phyloP scores from a whole-genome alignment of 2,113 vertebrate genomes.

The Cololabis saira region DNA sequence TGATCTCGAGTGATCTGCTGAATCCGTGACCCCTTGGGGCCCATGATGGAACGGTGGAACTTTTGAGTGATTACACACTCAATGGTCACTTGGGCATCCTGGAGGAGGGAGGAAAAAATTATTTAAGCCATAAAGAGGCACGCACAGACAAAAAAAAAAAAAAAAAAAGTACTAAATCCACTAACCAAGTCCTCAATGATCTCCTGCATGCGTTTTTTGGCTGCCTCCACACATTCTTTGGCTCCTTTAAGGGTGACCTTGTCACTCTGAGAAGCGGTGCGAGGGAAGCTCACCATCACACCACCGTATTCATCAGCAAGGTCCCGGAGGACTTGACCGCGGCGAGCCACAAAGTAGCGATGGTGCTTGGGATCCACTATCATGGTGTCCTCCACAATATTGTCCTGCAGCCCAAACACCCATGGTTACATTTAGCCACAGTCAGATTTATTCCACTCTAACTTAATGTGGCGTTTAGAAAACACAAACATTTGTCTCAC shows the following conservation, averaged over 20 bases:
- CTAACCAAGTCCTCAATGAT: conserved; percentile 95
- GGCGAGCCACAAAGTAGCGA: conserved; percentile 94
- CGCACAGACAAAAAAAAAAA: background rate
- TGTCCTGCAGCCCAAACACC: conserved; percentile 83
- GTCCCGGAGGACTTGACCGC: conserved; percentile 94
- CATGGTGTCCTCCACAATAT: conserved; percentile 94
- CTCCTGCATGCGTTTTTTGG: conserved; percentile 96
- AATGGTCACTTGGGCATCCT: conserved; percentile 96
- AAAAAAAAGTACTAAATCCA: background rate
- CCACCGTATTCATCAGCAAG: conserved; percentile 96
- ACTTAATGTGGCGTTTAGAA: background rate
- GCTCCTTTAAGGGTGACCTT: conserved; percentile 96
- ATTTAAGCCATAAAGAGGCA: background rate
- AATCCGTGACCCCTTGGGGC: conserved; percentile 94
- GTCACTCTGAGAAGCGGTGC: conserved; percentile 91
- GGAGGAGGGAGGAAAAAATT: background rate
- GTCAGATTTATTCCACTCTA: no score
- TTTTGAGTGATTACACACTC: conserved; percentile 95
- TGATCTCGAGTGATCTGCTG: conserved; percentile 97
- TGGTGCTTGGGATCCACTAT: conserved; percentile 93
- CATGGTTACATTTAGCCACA: background rate
- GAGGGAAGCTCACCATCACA: conserved; percentile 97
- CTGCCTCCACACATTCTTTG: conserved; percentile 97
- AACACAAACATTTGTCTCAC: conserved; percentile 65
- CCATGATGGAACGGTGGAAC: conserved; percentile 98